Conservation (phyloP, 2,113 vertebrate genomes). For the Caretta caretta region DNA sequence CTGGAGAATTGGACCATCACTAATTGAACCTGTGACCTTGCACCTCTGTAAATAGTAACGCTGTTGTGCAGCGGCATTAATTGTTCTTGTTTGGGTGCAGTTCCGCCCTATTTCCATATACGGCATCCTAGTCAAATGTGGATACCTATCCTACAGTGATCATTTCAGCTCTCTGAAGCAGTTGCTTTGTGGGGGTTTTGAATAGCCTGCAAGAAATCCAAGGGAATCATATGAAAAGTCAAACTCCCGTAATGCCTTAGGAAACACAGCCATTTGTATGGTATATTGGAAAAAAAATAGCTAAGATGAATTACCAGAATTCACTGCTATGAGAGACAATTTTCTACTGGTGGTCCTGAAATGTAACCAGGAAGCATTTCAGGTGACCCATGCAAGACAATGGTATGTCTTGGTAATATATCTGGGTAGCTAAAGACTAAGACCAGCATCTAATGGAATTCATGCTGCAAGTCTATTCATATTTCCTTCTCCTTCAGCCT, state of each 20-base stretch:
- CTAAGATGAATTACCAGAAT: neutral
- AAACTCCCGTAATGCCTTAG: neutral
- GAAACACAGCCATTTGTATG: neutral
- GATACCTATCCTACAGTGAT: neutral
- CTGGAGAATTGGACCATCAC: neutral
- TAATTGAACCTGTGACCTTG: neutral
- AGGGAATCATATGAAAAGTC: neutral
- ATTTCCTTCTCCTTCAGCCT: neutral
- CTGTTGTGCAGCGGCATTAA: neutral
- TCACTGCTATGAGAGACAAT: neutral
- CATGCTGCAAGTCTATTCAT: constrained; percentile 4
- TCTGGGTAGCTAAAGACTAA: neutral
- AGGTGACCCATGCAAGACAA: neutral
- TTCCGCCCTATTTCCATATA: neutral
- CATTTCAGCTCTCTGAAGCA: neutral
- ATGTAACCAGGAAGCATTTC: neutral
- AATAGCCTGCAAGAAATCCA: neutral
- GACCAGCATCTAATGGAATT: neutral
- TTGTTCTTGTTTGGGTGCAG: neutral
- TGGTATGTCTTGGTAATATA: neutral
- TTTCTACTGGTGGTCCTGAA: neutral
- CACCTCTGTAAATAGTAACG: neutral
- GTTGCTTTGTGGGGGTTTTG: neutral
- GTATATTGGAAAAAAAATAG: neutral
- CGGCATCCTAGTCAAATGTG: neutral